Conservation (phyloP, 2,113 vertebrate genomes). For the Siphamia tubifer region DNA sequence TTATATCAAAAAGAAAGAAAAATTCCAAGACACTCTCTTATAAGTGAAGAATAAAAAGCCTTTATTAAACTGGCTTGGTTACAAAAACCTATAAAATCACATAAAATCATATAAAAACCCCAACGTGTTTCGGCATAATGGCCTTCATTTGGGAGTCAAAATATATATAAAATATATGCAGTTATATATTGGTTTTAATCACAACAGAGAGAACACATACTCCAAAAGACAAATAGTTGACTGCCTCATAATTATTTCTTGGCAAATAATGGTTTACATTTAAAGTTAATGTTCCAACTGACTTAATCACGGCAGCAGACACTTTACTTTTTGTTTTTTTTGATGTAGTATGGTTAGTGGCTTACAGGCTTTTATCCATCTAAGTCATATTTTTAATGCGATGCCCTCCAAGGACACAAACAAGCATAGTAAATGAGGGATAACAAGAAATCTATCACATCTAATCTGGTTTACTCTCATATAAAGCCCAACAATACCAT, state of each 20-base stretch:
- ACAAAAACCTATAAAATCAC: too few relatives aligned
- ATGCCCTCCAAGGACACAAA: slow-evolving; percentile 15
- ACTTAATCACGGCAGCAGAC: neutral
- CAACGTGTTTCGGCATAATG: too few relatives aligned
- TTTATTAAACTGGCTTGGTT: too few relatives aligned
- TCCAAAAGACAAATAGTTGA: neutral
- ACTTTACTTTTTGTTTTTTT: neutral
- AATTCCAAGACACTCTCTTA: too few relatives aligned
- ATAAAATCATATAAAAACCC: too few relatives aligned
- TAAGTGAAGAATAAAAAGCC: too few relatives aligned
- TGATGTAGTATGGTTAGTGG: neutral
- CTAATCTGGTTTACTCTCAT: slow-evolving; percentile 21
- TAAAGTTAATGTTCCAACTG: neutral
- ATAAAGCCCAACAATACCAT: neutral
- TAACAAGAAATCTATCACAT: slow-evolving; percentile 34
- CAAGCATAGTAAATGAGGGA: slow-evolving; percentile 17
- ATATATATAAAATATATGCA: neutral
- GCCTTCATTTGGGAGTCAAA: too few relatives aligned
- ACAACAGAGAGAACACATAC: neutral
- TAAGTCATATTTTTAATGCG: neutral
- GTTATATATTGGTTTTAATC: neutral
- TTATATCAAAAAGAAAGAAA: too few relatives aligned
- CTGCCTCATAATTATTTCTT: too few relatives aligned
- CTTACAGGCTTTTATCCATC: neutral
- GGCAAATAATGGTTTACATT: too few relatives aligned